phyloP scores from a whole-genome alignment of 2,797 vertebrate genomes.

The Geotrypetes seraphini region DNA sequence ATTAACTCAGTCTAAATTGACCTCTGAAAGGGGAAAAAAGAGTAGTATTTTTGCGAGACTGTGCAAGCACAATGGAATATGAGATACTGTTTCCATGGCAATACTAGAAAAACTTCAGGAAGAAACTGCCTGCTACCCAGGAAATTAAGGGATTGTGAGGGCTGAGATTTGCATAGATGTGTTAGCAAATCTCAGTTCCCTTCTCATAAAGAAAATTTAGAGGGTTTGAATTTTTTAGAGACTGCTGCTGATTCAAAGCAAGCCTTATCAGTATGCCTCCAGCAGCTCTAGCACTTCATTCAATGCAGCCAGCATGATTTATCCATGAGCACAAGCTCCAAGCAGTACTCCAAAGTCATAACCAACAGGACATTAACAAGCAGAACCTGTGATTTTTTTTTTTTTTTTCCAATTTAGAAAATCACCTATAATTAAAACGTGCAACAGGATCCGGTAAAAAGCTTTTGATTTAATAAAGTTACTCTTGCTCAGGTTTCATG shows the following conservation, averaged over 20 bases:
- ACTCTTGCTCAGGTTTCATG: no score
- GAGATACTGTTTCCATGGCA: neutral
- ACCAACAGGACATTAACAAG: slow-evolving; percentile 14
- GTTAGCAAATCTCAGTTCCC: slow-evolving; percentile 25
- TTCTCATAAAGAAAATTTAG: slow-evolving; percentile 36
- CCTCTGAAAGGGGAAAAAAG: neutral
- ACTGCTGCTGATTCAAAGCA: slow-evolving; percentile 18
- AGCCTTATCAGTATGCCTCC: slow-evolving; percentile 23
- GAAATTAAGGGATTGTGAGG: slow-evolving; percentile 33
- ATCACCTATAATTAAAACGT: slow-evolving; percentile 14
- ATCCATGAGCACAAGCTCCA: slow-evolving; percentile 11
- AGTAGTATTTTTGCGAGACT: neutral
- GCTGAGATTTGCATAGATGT: slow-evolving; percentile 24
- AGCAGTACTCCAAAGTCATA: slow-evolving; percentile 4
- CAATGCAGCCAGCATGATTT: slow-evolving; percentile 10
- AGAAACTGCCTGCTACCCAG: slow-evolving; percentile 24
- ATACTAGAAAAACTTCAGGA: neutral
- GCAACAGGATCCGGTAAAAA: neutral
- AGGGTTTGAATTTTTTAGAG: slow-evolving; percentile 18
- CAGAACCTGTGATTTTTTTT: neutral
- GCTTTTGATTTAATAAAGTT: neutral
- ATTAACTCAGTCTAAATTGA: neutral
- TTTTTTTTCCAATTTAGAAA: slow-evolving; percentile 2
- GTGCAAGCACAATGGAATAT: neutral
- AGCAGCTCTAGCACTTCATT: slow-evolving; percentile 15